Evolutionary conservation across 2,888 invertebrate genomes (phyloP), one percentile per base, ranked within the genome.

Genomic region (Gasteruption jaculator): DNA sequence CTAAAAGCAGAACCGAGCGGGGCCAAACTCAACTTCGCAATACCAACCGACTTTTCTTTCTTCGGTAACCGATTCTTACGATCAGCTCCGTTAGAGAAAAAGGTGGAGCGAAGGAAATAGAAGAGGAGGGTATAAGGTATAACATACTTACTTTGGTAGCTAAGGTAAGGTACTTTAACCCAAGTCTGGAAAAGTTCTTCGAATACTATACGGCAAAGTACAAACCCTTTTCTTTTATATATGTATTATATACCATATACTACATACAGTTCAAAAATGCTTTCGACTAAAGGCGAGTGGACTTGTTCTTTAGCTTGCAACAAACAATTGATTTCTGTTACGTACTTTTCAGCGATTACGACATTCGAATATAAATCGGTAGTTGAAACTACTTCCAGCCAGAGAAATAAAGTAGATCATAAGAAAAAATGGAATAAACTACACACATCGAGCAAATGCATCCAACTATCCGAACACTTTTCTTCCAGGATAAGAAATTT

Each of bases 171-270:
- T 57, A 57, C 64, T 60, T 60, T 56, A 52, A 53, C 48, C 51
- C 50, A 50, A 56, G 56, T 57, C 54, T 50, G 45, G 53, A 44
- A 56, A 64, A 63, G 57, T 64, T 59, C 52, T 46, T 48, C 58
- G 49, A n/a, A n/a, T n/a, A n/a, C n/a, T n/a, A n/a, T n/a, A n/a
- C n/a, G n/a, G n/a, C n/a, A n/a, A n/a, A n/a, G n/a, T n/a, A n/a
- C n/a, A n/a, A n/a, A n/a, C n/a, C n/a, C n/a, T n/a, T n/a, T n/a
- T n/a, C n/a, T n/a, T n/a, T n/a, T n/a, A n/a, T n/a, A n/a, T n/a
- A n/a, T n/a, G n/a, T n/a, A n/a, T n/a, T n/a, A n/a, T n/a, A n/a
- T n/a, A n/a, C n/a, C n/a, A n/a, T n/a, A n/a, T n/a, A n/a, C n/a
- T n/a, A n/a, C n/a, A n/a, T n/a, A n/a, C n/a, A n/a, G n/a, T n/a